Evolutionary conservation across 1,140 invertebrate species (phyloP).

Genomic region (Leptinotarsa lineolata): DNA sequence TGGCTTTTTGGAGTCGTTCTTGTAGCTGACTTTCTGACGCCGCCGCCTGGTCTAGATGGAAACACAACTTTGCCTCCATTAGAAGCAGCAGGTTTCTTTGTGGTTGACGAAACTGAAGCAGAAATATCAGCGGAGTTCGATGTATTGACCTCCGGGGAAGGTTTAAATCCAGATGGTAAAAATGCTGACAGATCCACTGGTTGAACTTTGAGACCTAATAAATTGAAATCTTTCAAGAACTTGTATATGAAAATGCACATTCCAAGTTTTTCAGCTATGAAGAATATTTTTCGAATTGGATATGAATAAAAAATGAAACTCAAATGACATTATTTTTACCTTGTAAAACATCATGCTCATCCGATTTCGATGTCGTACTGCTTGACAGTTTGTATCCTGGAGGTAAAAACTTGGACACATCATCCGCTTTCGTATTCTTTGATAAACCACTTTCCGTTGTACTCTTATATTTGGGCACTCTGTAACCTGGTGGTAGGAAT

Average conservation of each 20-base stretch:
- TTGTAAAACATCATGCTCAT: constrained; percentile 33
- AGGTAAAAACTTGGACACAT: constrained; percentile 33
- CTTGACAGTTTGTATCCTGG: constrained; percentile 55
- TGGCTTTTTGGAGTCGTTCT: constrained; percentile 65
- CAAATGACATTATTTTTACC: background rate
- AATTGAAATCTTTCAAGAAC: constrained; percentile 11
- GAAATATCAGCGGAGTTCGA: constrained; percentile 59
- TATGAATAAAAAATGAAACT: no score
- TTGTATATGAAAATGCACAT: background rate
- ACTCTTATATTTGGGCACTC: constrained; percentile 40
- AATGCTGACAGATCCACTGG: constrained; percentile 53
- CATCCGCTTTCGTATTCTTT: constrained; percentile 28
- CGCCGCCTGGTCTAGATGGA: constrained; percentile 76
- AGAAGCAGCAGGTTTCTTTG: constrained; percentile 53
- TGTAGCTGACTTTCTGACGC: constrained; percentile 59
- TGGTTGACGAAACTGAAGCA: constrained; percentile 43
- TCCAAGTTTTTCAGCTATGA: no score
- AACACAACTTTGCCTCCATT: constrained; percentile 72
- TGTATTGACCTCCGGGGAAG: constrained; percentile 58
- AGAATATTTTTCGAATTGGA: no score
- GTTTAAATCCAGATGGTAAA: constrained; percentile 66
- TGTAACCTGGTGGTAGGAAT: constrained; percentile 66
- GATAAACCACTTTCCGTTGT: constrained; percentile 41
- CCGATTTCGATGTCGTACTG: constrained; percentile 29
- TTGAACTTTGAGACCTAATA: constrained; percentile 29